Percentiles rank a stretch among this genome's conserved stretches.
phyloP scores from a whole-genome alignment of 2,113 vertebrate species.

The Pelodiscus sinensis region DNA sequence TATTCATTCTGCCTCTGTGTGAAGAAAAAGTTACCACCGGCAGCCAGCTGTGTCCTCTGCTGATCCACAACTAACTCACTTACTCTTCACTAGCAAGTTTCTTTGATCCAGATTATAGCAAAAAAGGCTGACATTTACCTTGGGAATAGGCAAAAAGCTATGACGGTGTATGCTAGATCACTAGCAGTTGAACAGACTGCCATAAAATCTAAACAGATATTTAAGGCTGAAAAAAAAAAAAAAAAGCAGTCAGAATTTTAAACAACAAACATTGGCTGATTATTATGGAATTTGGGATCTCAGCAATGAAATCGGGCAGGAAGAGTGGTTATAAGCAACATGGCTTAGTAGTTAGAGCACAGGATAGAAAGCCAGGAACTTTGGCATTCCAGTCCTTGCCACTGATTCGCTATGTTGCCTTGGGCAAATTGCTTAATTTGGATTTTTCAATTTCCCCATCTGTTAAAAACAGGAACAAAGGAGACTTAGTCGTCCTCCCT shows the following conservation, averaged over 20 bases:
- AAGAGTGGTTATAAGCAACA: accelerated
- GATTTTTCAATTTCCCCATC: not conserved
- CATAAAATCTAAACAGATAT: not conserved
- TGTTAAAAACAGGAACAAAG: not conserved
- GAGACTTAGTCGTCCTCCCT: not conserved
- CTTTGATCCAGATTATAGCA: not conserved
- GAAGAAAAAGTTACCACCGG: not conserved
- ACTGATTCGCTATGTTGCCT: not conserved
- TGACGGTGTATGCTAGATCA: not conserved
- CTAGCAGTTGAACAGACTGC: not conserved
- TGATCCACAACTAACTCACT: accelerated
- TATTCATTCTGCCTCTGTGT: no score
- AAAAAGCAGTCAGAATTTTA: not conserved
- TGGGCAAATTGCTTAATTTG: not conserved
- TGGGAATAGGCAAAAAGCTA: not conserved
- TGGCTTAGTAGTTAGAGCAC: accelerated
- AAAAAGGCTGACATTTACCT: not conserved
- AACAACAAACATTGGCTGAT: not conserved
- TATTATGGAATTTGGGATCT: accelerated
- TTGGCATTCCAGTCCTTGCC: not conserved
- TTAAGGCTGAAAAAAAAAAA: not conserved
- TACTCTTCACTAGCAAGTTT: not conserved
- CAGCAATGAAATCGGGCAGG: not conserved
- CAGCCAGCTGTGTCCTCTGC: not conserved
- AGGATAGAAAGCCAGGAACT: not conserved